A percentile compares a stretch with the other conserved stretches of the same genome.
These are phyloP conservation scores for Heliconius ismenius DNA, from an alignment of 2,888 invertebrate genomes.

Conservation along the genomic window DNA sequence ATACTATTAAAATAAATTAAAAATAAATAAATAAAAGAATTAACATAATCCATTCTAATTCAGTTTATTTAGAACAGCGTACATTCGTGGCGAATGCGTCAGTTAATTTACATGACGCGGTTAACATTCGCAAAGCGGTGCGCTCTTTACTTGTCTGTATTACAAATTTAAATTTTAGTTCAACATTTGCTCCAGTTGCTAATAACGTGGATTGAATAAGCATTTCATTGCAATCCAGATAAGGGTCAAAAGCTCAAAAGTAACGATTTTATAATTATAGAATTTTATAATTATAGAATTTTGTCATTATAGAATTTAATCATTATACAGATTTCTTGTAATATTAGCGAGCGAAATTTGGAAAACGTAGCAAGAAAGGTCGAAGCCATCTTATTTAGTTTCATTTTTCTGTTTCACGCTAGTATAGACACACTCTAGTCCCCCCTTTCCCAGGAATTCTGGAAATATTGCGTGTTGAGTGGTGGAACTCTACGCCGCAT, in stretches of 20 bases:
- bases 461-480: no score
- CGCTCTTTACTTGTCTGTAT: conserved; percentile 28
- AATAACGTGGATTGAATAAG: conserved; percentile 29
- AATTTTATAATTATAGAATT: not conserved
- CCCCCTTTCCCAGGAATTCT: no score
- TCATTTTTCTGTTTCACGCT: no score
- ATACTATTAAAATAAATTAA: not conserved
- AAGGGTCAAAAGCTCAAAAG: not conserved
- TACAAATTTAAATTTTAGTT: conserved; percentile 33
- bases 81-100: conserved; percentile 25
- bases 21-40: not conserved
- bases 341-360: no score
- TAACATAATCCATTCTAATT: conserved; percentile 24
- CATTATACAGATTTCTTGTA: no score
- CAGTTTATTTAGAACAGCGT: conserved; percentile 26
- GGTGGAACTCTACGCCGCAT: no score
- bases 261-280: not conserved
- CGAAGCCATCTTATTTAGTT: no score
- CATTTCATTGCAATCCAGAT: not conserved
- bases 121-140: conserved; percentile 29
- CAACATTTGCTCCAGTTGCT: conserved; percentile 30
- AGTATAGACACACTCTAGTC: no score
- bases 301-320: no score
- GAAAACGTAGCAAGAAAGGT: no score
- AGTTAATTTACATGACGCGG: conserved; percentile 35